Conservation (phyloP, 2,113 vertebrate genomes). For the Cyprinodon tularosa region DNA sequence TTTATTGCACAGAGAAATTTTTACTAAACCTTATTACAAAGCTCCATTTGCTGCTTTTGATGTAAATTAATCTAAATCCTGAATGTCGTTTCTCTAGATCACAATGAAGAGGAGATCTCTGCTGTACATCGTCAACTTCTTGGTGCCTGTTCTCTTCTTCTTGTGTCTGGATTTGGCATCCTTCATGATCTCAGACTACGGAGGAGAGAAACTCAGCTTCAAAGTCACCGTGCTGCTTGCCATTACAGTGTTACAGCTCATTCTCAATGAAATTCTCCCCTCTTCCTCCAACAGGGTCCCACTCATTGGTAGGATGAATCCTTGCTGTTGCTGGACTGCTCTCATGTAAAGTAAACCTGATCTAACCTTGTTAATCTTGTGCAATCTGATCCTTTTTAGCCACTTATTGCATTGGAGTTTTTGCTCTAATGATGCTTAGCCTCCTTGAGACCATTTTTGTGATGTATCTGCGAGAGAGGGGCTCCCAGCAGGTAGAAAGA, state of each 20-base stretch:
- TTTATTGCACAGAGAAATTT: background rate
- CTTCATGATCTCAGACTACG: constrained; percentile 75
- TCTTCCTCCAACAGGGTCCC: constrained; percentile 63
- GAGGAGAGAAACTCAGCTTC: constrained; percentile 78
- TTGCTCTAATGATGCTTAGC: constrained; percentile 79
- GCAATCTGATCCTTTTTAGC: constrained; percentile 16
- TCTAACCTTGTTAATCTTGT: background rate
- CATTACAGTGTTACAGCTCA: constrained; percentile 72
- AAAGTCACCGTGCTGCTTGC: constrained; percentile 73
- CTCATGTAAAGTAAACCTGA: background rate
- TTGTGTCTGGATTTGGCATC: constrained; percentile 81
- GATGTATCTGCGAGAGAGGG: constrained; percentile 63
- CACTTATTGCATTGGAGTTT: constrained; percentile 68
- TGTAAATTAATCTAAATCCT: background rate
- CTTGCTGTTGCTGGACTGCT: background rate
- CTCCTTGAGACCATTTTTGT: constrained; percentile 78
- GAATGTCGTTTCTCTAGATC: constrained; percentile 63
- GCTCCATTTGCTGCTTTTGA: background rate
- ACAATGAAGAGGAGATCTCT: constrained; percentile 73
- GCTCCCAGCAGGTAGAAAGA: constrained; percentile 5
- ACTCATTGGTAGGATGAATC: constrained; percentile 65
- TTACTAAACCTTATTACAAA: background rate
- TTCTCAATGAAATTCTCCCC: constrained; percentile 76
- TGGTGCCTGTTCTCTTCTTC: constrained; percentile 78
- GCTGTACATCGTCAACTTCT: constrained; percentile 80